Evolutionary conservation across 2,888 invertebrate genomes (phyloP).

Genomic region (Aquatica leii): DNA sequence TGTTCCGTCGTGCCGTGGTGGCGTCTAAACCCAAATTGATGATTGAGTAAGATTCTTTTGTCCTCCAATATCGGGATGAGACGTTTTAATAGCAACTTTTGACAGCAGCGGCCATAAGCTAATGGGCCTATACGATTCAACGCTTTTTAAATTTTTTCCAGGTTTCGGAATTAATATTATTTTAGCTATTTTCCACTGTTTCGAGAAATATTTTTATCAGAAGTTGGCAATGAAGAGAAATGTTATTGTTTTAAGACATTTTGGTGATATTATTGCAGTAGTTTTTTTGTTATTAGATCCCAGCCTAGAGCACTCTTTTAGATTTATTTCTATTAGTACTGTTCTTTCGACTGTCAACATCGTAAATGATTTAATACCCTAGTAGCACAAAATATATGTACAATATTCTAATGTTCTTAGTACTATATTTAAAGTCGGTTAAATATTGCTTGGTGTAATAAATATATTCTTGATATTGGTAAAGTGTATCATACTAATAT

Average conservation of each 20-base stretch:
- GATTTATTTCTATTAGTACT: background rate
- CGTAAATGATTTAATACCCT: too few species aligned
- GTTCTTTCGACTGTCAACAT: background rate
- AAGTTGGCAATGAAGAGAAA: background rate
- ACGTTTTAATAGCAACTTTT: background rate
- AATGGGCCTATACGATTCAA: too few species aligned
- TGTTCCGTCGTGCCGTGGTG: background rate
- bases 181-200: conserved; percentile 10
- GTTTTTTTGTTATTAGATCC: background rate
- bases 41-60: background rate
- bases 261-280: background rate
- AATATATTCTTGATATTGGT: too few species aligned
- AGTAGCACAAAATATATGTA: too few species aligned
- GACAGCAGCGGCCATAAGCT: background rate
- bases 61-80: too few species aligned
- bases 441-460: too few species aligned
- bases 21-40: background rate
- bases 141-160: too few species aligned
- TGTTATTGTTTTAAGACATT: background rate
- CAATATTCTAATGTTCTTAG: too few species aligned
- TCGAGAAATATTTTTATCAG: background rate
- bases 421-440: too few species aligned
- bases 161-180: conserved; percentile 4
- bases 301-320: background rate
- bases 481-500: too few species aligned